These are phyloP conservation scores for Merodon equestris DNA, from an alignment of 2,888 invertebrate genomes.

Conservation along the genomic window DNA sequence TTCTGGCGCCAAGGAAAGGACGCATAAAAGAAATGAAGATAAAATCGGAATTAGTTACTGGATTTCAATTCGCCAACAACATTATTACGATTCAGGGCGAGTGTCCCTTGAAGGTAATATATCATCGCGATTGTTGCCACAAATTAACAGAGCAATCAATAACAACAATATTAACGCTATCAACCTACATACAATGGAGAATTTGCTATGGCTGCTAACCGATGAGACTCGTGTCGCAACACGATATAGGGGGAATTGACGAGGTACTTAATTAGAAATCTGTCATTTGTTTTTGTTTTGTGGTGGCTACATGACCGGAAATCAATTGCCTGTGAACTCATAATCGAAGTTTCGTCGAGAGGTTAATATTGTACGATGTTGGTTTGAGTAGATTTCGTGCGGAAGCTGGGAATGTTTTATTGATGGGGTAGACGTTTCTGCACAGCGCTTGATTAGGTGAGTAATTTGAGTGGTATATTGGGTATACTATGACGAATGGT, in stretches of 20 bases:
- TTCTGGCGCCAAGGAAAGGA: constrained; percentile 17
- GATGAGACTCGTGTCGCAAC: too few species aligned
- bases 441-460: too few species aligned
- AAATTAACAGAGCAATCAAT: constrained; percentile 59
- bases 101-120: constrained; percentile 38
- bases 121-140: constrained; percentile 62
- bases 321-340: constrained; percentile 32
- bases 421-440: too few species aligned
- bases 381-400: too few species aligned
- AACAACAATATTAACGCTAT: constrained; percentile 53
- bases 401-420: too few species aligned
- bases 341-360: constrained; percentile 13
- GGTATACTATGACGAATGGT: too few species aligned
- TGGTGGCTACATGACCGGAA: constrained; percentile 34
- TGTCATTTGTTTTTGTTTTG: constrained; percentile 44
- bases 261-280: constrained; percentile 39
- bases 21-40: constrained; percentile 13
- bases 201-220: neutral
- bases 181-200: constrained; percentile 7
- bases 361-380: too few species aligned
- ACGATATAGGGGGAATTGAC: neutral
- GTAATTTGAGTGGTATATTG: too few species aligned
- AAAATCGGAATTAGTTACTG: constrained; percentile 50
- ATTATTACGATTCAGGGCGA: constrained; percentile 17
- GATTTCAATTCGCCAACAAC: constrained; percentile 22